phyloP scores from a whole-genome alignment of 1,140 invertebrate genomes.

The Mamestra configurata region DNA sequence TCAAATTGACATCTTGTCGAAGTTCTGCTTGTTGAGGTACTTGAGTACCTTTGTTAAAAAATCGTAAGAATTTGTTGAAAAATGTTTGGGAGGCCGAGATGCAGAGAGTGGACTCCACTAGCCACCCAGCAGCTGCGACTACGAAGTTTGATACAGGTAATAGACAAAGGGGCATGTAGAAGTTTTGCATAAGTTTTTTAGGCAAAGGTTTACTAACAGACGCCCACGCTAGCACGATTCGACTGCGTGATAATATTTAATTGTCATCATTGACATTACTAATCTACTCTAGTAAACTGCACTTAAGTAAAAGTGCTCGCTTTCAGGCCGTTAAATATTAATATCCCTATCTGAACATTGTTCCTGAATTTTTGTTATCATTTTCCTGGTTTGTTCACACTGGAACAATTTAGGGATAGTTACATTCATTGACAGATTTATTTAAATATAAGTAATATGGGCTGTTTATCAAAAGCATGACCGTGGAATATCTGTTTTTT shows the following conservation, averaged over 20 bases:
- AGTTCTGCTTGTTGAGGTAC: slow-evolving; percentile 33
- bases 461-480: no score
- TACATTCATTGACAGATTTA: no score
- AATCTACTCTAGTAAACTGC: background rate
- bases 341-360: no score
- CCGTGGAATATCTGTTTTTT: no score
- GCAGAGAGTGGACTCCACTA: slow-evolving; percentile 90
- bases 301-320: background rate
- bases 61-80: slow-evolving; percentile 61
- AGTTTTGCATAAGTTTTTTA: slow-evolving; percentile 10
- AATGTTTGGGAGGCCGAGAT: slow-evolving; percentile 90
- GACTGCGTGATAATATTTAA: slow-evolving; percentile 13
- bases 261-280: slow-evolving; percentile 6
- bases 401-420: no score
- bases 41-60: slow-evolving; percentile 55
- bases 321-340: no score
- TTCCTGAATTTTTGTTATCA: no score
- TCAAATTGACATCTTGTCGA: slow-evolving; percentile 25
- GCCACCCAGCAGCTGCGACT: slow-evolving; percentile 91
- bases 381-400: no score
- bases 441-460: no score
- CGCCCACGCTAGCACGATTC: slow-evolving; percentile 61
- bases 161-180: background rate
- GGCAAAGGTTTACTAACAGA: slow-evolving; percentile 72
- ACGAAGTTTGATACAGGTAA: slow-evolving; percentile 92